Base-by-base conservation (phyloP, 2,113 vertebrate species). In the Scopus umbretta region DNA sequence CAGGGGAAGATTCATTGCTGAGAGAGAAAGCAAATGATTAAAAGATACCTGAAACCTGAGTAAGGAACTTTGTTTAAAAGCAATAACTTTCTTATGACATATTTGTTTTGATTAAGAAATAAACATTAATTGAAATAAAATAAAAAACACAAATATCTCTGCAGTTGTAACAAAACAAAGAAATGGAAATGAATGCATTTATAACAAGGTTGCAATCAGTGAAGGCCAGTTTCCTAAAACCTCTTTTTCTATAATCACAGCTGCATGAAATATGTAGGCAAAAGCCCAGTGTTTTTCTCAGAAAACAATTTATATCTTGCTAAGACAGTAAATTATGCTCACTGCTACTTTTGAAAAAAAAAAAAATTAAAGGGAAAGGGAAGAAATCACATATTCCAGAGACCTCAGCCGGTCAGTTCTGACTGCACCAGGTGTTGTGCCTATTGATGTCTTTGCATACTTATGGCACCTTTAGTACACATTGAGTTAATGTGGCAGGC, bases 251-350 rank as follows among this genome's bases (percentile, higher is more conserved):
- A 26, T 68, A 87, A 92, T 73, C 73, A 87, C 49, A 96, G 55
- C 58, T 91, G 68, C 83, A 88, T 96, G 61, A 91, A 95, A 85
- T 59, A 90, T 50, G 65, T 42, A 79, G n/a, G 52, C 72, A 92
- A 84, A 82, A 94, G 66, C 73, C 62, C 53, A 8, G 20, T 59
- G 32, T 78, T 94, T 93, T 94, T 79, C 80, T 83, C 56, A 76
- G 83, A 91, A 93, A 93, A 93, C 27, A 78, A 93, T 89, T 95
- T 91, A 30, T 91, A 47, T 86, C 73, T 82, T 42, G 7, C 56
- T 79, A 93, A 73, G 65, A 88, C 72, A 84, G 53, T 92, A 76
- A 94, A 94, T 86, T 87, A 76, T 56, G 16, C 50, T 95, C 40
- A 38, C 61, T 84, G 71, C 26, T 85, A 73, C 80, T 91, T 97